Conservation (phyloP, 2,797 vertebrate genomes). For the Sylvia borin region DNA sequence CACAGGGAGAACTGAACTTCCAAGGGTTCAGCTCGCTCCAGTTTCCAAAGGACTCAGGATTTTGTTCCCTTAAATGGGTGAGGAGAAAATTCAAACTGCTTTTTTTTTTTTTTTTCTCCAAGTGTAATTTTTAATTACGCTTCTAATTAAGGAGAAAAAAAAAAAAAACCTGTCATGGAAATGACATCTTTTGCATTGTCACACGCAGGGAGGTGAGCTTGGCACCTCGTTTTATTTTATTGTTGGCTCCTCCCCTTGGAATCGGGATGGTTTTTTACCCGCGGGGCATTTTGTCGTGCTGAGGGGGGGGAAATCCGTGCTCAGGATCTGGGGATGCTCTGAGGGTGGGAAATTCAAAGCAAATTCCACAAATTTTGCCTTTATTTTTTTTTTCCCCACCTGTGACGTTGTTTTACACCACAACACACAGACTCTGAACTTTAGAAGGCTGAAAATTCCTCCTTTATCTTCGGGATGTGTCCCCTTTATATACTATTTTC, state of each 20-base stretch:
- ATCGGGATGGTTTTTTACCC: neutral
- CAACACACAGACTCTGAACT: too few relatives aligned
- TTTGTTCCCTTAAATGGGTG: neutral
- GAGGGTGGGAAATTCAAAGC: neutral
- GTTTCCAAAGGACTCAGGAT: neutral
- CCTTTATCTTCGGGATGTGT: too few relatives aligned
- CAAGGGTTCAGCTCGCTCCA: neutral
- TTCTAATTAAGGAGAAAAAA: neutral
- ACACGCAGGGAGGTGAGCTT: neutral
- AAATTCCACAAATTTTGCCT: neutral
- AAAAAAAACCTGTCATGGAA: neutral
- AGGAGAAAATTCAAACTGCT: neutral
- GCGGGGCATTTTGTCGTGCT: neutral
- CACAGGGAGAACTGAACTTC: neutral
- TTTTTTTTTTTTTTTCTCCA: neutral
- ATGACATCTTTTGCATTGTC: neutral
- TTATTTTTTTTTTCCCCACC: too few relatives aligned
- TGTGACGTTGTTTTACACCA: too few relatives aligned
- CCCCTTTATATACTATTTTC: too few relatives aligned
- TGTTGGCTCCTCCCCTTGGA: neutral
- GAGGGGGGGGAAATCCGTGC: neutral
- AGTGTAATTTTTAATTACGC: slow-evolving; percentile 11
- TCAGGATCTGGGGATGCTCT: neutral
- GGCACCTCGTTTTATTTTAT: neutral
- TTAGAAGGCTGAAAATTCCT: too few relatives aligned